Conservation (phyloP, 2,113 vertebrate species). For the Rhinolophus ferrumequinum region DNA sequence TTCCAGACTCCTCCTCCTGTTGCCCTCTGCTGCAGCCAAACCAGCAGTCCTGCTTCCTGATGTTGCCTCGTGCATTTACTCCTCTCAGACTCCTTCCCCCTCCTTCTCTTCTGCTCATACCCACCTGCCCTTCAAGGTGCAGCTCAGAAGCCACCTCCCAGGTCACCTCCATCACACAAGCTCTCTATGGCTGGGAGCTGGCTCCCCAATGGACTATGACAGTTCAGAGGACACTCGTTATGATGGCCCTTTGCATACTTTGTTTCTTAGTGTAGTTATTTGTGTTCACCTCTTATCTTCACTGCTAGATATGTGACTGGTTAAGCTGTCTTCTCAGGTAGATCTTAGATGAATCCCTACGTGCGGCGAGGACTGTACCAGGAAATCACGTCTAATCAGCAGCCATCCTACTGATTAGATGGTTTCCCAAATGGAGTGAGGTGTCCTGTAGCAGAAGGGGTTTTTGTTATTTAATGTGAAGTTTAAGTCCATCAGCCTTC, state of each 20-base stretch:
- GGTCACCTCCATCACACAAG: too few species aligned
- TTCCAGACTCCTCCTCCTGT: not conserved
- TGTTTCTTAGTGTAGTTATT: not conserved
- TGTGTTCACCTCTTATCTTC: not conserved
- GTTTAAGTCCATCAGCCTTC: not conserved
- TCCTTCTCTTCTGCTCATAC: not conserved
- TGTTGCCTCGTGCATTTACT: not conserved
- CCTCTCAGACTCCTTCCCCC: not conserved
- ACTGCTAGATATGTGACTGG: not conserved
- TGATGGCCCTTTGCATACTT: not conserved
- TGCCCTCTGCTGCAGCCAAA: not conserved
- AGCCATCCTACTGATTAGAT: not conserved
- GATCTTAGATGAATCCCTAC: not conserved
- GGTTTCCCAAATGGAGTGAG: not conserved
- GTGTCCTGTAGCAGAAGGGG: not conserved
- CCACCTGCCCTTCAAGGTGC: not conserved
- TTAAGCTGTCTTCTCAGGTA: not conserved
- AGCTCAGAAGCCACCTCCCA: not conserved
- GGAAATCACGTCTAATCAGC: not conserved
- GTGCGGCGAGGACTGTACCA: not conserved
- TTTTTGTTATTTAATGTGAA: not conserved
- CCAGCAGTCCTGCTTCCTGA: not conserved
- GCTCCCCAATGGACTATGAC: not conserved
- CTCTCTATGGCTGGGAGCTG: not conserved
- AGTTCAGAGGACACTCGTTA: not conserved